Percentiles rank a stretch among this genome's conserved stretches.
Evolutionary conservation across 1,140 invertebrate genomes (phyloP).

Genomic region (Listronotus bonariensis): DNA sequence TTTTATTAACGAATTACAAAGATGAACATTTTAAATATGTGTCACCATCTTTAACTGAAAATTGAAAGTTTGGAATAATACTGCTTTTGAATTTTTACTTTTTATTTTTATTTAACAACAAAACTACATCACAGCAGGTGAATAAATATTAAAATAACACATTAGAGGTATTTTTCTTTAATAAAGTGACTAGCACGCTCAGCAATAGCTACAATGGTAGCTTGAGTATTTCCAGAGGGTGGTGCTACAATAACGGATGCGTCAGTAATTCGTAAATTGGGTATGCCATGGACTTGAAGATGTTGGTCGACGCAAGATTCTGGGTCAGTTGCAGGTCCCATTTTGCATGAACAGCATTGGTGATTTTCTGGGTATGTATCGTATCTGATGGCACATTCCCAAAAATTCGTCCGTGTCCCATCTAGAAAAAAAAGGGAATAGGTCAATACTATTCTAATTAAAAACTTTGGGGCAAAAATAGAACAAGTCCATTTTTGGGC

Average conservation of each 20-base stretch:
- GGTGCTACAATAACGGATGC: conserved; percentile 76
- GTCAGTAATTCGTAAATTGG: conserved; percentile 73
- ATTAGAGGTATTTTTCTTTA: conserved; percentile 45
- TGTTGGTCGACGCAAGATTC: conserved; percentile 72
- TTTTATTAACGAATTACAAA: too few relatives aligned
- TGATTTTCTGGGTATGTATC: conserved; percentile 82
- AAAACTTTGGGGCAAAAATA: too few relatives aligned
- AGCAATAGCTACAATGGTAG: conserved; percentile 80
- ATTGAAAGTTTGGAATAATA: too few relatives aligned
- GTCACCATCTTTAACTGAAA: too few relatives aligned
- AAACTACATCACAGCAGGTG: too few relatives aligned
- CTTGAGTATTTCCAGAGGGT: conserved; percentile 78
- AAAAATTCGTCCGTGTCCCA: conserved; percentile 78
- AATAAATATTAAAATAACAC: too few relatives aligned
- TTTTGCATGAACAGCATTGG: conserved; percentile 80
- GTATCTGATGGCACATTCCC: conserved; percentile 76
- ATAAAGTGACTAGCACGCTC: conserved; percentile 79
- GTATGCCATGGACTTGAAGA: conserved; percentile 70
- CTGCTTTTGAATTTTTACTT: too few relatives aligned
- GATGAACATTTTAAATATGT: too few relatives aligned
- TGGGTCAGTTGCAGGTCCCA: conserved; percentile 71
- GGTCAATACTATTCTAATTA: too few relatives aligned
- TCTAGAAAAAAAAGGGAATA: conserved; percentile 41
- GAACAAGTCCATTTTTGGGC: too few relatives aligned
- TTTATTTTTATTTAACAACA: too few relatives aligned